Base-by-base conservation (phyloP, 2,888 invertebrate genomes). In the Zaprionus bogoriensis region DNA sequence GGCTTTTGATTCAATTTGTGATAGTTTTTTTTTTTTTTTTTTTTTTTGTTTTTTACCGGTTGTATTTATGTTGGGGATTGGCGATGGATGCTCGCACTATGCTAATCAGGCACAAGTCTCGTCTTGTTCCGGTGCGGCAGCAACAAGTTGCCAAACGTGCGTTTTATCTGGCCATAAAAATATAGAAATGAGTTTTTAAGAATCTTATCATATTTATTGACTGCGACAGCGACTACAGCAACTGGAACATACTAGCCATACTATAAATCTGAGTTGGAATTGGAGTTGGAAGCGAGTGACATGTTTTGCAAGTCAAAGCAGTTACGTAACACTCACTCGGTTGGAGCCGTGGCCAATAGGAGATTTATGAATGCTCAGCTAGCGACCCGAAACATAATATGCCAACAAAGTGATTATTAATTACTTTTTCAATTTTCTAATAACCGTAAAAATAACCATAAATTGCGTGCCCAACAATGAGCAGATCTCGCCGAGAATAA, bases 371-470 rank as follows among this genome's bases (percentile, higher is more conserved):
- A 36, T 48, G 51, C 14, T 64, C 42, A 50, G 46, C 36, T 42
- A 47, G 46, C 39, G 50, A 5, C 63, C 46, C 28, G 85, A 84
- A 67, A 81, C 63, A 65, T 50, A 74, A 84, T 77, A 61, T 50
- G 59, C 55, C 55, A 68, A 42, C 61, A 62, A 76, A 80, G 67
- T 65, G 61, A 55, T 83, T 85, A 81, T 81, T 81, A 79, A 85
- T 81, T 71, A 74, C 63, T 67, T 82, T 77, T 71, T 70, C 57
- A 79, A 48, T 83, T 75, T 66, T 60, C 74, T 79, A 85, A 85
- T 82, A 74, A 59, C 67, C 83, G 71, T 81, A 79, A 74, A 79
- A 85, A 75, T 52, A 79, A 60, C 65, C 47, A 70, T 64, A 61
- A 65, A 75, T 75, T 68, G 51, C 52, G 27, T 27, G 23, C 30